A percentile compares a stretch with the other conserved stretches of the same genome.
phyloP scores from a whole-genome alignment of 2,113 vertebrate genomes.

The Corythornis madagascariensis region DNA sequence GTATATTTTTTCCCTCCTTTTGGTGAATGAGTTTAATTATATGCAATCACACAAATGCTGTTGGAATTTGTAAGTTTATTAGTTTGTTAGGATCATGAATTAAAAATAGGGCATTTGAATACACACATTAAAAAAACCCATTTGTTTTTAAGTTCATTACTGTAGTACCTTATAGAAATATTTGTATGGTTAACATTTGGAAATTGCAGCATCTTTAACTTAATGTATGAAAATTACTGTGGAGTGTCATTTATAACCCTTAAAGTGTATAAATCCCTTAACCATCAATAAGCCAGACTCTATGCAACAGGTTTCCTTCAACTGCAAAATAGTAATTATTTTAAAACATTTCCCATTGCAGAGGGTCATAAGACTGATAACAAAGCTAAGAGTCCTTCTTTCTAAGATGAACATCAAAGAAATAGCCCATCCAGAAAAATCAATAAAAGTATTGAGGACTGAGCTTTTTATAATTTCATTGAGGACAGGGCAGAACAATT shows the following conservation, averaged over 20 bases:
- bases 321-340: neutral
- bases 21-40: neutral
- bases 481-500: neutral
- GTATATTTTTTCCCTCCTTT: no score
- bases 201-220: neutral
- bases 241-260: neutral
- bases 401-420: neutral
- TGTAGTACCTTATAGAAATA: neutral
- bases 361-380: neutral
- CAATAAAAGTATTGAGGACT: neutral
- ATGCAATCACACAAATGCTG: neutral
- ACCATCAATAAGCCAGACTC: neutral
- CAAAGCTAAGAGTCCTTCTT: neutral
- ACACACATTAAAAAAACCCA: rapidly evolving
- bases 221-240: neutral
- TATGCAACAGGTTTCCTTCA: neutral
- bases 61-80: neutral
- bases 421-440: neutral
- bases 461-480: neutral
- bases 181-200: neutral
- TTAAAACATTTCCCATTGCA: neutral
- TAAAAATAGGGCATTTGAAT: neutral
- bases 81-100: neutral
- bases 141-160: neutral
- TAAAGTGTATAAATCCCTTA: neutral